Evolutionary conservation across 2,888 invertebrate species (phyloP).

Genomic region (Campaea margaritaria): DNA sequence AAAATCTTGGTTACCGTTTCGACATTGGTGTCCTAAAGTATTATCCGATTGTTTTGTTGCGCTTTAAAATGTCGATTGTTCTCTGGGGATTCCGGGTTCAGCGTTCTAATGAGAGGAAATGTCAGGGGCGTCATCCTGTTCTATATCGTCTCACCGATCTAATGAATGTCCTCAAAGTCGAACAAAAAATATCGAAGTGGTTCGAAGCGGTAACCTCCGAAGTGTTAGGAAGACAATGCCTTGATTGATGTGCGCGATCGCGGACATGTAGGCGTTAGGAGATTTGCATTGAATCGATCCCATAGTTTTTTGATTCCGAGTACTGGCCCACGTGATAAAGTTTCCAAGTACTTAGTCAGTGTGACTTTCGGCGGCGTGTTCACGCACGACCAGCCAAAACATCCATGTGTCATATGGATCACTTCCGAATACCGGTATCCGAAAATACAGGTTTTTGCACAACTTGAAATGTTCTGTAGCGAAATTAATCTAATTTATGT

Average conservation of each 20-base stretch:
- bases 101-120: constrained; percentile 68
- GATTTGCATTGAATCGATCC: constrained; percentile 82
- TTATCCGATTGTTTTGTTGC: constrained; percentile 41
- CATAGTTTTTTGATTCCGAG: constrained; percentile 62
- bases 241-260: constrained; percentile 75
- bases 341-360: constrained; percentile 47
- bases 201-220: constrained; percentile 46
- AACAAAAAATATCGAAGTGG: constrained; percentile 67
- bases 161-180: constrained; percentile 69
- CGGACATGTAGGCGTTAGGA: constrained; percentile 65
- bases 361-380: constrained; percentile 51
- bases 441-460: constrained; percentile 24
- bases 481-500: constrained; percentile 37
- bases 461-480: constrained; percentile 24
- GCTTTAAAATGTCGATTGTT: constrained; percentile 50
- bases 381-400: constrained; percentile 7
- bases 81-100: constrained; percentile 77
- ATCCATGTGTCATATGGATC: constrained; percentile 22
- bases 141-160: constrained; percentile 68
- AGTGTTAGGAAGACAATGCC: constrained; percentile 60
- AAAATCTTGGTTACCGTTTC: not conserved
- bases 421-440: constrained; percentile 24
- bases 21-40: not conserved
- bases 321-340: constrained; percentile 64
- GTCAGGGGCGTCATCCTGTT: constrained; percentile 68